Evolutionary conservation across 2,888 invertebrate genomes (phyloP).

Genomic region (Rhimphoctona megacephalus): DNA sequence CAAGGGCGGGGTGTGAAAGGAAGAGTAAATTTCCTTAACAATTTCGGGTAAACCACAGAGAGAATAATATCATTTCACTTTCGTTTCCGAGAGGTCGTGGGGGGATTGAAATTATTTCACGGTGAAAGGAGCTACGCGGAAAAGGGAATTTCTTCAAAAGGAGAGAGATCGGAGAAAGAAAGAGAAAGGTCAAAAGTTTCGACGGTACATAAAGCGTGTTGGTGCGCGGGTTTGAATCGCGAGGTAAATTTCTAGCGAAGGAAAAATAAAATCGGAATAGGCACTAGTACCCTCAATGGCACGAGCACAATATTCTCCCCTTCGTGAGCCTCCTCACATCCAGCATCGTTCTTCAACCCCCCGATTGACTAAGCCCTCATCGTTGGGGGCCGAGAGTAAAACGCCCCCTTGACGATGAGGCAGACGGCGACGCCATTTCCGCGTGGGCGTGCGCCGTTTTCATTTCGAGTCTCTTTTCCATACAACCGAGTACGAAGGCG

Average conservation of each 20-base stretch:
- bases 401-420: slow-evolving; percentile 69
- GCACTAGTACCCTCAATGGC: slow-evolving; percentile 46
- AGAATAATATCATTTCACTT: slow-evolving; percentile 43
- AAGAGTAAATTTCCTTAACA: slow-evolving; percentile 12
- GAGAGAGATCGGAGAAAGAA: background rate
- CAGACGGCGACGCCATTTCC: slow-evolving; percentile 82
- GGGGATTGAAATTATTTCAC: slow-evolving; percentile 65
- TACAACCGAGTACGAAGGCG: background rate
- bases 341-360: slow-evolving; percentile 52
- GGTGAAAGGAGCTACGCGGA: slow-evolving; percentile 15
- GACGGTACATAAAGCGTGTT: background rate
- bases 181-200: slow-evolving; percentile 37
- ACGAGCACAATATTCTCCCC: slow-evolving; percentile 35
- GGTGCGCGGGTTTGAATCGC: slow-evolving; percentile 2
- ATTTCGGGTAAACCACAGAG: background rate
- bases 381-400: slow-evolving; percentile 51
- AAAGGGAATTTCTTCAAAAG: slow-evolving; percentile 3
- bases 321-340: slow-evolving; percentile 33
- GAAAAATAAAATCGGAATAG: slow-evolving; percentile 58
- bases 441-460: slow-evolving; percentile 80
- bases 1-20: background rate
- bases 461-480: slow-evolving; percentile 27
- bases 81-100: slow-evolving; percentile 60
- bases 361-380: slow-evolving; percentile 54
- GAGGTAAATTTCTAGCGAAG: slow-evolving; percentile 38